Evolutionary conservation across 2,797 vertebrate species (phyloP), one percentile per base, ranked within the genome.

Genomic region (Falco columbarius): DNA sequence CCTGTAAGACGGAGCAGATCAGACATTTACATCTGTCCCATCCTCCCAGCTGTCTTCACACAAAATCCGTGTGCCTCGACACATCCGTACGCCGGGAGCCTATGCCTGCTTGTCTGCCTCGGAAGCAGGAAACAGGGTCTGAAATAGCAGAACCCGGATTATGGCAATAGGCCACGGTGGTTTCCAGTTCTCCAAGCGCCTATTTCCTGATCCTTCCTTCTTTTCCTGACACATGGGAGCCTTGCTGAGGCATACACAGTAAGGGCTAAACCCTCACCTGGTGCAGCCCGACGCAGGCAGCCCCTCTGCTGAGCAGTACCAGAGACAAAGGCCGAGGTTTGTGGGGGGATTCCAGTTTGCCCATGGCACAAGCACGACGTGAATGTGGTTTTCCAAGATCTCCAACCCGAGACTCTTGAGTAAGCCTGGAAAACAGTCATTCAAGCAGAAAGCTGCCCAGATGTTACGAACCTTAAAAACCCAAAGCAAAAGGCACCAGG

Each of bases 11-110:
- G 1, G 59, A 92, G 79, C 85, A 82, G 63, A 87, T 70, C 92
- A 89, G 89, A 54, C 71, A 17, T 59, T 56, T 82, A 89, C 92
- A 89, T 82, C 92, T 87, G 86, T 86, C 94, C 80, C 87, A 55
- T 66, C 79, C 87, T 91, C 44, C 74, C 46, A 47, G 81, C 77
- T 95, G 77, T 65, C 93, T 94, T 72, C 91, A 76, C 74, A 47
- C 51, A 32, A 15, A 79, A 55, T 47, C 84, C 14, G 0, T 29
- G 63, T 80, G 84, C 81, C 81, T 81, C 62, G 81, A 58, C 55
- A 20, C 66, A 51, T 13, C 14, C 20, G 5, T 1, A 9, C 14
- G 81, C 89, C 4, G 29, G 42, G 18, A 96, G 55, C 56, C 73
- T 70, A 32, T 20, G 27, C 92, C 34, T 38, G 85, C 79, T 67